These are phyloP conservation scores for Lophura nycthemera DNA, from an alignment of 2,113 vertebrate species.

Conservation along the genomic window DNA sequence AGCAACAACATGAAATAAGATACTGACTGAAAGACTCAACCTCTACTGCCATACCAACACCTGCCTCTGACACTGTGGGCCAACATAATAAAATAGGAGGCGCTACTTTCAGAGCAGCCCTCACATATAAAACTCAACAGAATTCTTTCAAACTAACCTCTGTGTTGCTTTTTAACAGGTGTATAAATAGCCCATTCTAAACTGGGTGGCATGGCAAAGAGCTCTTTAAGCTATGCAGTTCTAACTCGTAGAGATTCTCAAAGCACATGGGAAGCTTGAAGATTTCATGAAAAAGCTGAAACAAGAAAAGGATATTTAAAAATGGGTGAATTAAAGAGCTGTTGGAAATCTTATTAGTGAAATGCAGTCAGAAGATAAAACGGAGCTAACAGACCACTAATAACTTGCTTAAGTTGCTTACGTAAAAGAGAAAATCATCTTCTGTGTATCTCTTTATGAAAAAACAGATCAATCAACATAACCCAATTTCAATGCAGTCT, in stretches of 20 bases:
- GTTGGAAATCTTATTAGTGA: constrained; percentile 47
- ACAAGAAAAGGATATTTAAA: background rate
- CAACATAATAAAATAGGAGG: background rate
- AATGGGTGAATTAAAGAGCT: constrained; percentile 42
- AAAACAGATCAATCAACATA: background rate
- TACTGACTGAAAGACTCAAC: background rate
- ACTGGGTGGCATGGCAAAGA: background rate
- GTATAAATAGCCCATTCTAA: background rate
- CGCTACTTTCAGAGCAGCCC: no score
- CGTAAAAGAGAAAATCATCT: background rate
- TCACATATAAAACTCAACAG: background rate
- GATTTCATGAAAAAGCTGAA: constrained; percentile 37
- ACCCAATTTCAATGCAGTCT: background rate
- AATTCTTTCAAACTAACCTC: background rate
- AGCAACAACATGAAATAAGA: background rate
- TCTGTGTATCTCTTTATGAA: background rate
- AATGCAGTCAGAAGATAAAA: constrained; percentile 26
- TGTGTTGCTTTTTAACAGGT: background rate
- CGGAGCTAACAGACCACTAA: constrained; percentile 24
- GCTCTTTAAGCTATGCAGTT: background rate
- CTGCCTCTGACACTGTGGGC: background rate
- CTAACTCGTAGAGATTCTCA: background rate
- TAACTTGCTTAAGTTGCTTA: constrained; percentile 1
- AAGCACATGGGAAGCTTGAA: constrained; percentile 1
- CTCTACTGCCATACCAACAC: background rate